Base-by-base conservation (phyloP, 1,140 invertebrate species). In the Berghia stephanieae region DNA sequence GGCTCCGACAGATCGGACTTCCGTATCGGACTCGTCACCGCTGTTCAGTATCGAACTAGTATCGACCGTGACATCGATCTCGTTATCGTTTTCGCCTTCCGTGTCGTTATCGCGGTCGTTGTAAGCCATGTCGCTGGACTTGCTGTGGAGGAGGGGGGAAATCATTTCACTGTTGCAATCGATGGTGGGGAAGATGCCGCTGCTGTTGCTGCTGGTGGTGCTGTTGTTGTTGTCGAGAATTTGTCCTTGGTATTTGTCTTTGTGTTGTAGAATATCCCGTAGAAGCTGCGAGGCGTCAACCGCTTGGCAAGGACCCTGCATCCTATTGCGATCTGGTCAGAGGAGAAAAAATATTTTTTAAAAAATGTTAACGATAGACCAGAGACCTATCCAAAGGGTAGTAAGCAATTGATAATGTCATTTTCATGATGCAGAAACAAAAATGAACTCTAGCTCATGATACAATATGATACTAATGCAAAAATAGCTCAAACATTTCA, bases 161-260 rank as follows among this genome's bases (percentile, higher is more conserved):
- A 75, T 83, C 84, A 79, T 82, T 27, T 79, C 79, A 3, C 77
- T 82, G 76, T 90, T 89, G 46, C 86, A 88, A 81, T 90, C 89
- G 77, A 82, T 86, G 87, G 85, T 83, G 72, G 82, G 79, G 57
- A 81, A 83, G 42, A 80, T 52, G 40, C 24, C 75, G 31, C 75
- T 80, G 36, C 78, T 75, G 79, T 68, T 77, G 78, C 67, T 95
- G 94, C 44, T 94, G 91, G 72, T 95, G 91, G 10, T 78, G 46
- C 6, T 73, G 72, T 69, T 84, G 52, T 81, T 81, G 71, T 80
- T 82, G 69, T 83, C 83, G 44, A 76, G 68, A 43, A 78, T 77
- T 67, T 83, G 78, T 55, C 57, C 60, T n/a, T 80, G 78, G 72
- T 81, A 75, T 55, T 78, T 79, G 36, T 86, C 88, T 77, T 86